Percentiles rank a stretch among this genome's conserved stretches.
Conservation (phyloP, 2,797 vertebrate genomes). For the Vespertilio murinus region DNA sequence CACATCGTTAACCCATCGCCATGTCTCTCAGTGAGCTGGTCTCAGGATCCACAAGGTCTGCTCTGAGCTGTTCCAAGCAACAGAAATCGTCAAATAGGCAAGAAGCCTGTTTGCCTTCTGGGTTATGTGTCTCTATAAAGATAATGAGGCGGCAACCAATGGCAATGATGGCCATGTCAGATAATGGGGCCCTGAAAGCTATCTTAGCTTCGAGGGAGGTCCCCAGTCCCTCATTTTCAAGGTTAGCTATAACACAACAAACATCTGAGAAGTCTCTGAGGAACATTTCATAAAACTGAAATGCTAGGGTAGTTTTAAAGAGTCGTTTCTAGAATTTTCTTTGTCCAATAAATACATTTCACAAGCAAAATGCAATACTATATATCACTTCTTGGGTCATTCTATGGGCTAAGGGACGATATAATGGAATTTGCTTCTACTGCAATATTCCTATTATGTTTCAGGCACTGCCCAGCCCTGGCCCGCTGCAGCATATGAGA, state of each 20-base stretch:
- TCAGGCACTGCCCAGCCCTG: not conserved
- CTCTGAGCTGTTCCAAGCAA: not conserved
- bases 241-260: not conserved
- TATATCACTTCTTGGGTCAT: not conserved
- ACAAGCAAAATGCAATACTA: not conserved
- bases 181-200: not conserved
- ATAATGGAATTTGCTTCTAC: not conserved
- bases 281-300: not conserved
- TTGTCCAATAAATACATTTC: not conserved
- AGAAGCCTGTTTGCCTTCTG: not conserved
- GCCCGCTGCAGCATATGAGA: not conserved
- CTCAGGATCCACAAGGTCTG: not conserved
- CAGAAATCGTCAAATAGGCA: not conserved
- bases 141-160: not conserved
- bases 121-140: not conserved
- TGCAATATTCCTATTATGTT: not conserved
- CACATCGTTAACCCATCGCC: rapidly evolving
- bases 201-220: not conserved
- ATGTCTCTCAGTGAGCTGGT: not conserved
- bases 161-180: not conserved
- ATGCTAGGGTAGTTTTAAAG: not conserved
- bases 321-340: not conserved
- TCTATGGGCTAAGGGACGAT: not conserved
- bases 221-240: not conserved
- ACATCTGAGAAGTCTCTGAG: not conserved